A percentile compares a stretch with the other conserved stretches of the same genome.
Conservation (phyloP, 2,888 invertebrate genomes). For the Dynastes grantii region DNA sequence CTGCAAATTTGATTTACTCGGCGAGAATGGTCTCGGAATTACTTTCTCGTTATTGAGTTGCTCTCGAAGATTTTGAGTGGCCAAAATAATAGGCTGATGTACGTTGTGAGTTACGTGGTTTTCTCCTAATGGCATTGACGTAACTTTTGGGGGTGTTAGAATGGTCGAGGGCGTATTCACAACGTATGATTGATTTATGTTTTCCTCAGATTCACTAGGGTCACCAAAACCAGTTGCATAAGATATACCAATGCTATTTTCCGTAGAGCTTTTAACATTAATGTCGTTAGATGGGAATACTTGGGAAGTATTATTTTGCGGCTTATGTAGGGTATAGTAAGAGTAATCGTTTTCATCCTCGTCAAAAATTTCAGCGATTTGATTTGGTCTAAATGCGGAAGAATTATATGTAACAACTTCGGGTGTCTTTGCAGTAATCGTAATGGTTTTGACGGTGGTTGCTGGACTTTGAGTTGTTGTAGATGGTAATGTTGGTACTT, state of each 20-base stretch:
- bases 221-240: not conserved
- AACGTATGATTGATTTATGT: constrained; percentile 22
- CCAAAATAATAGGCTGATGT: constrained; percentile 65
- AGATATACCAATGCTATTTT: not conserved
- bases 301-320: constrained; percentile 21
- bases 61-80: constrained; percentile 68
- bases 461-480: constrained; percentile 55
- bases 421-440: constrained; percentile 46
- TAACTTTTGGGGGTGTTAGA: constrained; percentile 61
- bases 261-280: not conserved
- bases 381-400: constrained; percentile 51
- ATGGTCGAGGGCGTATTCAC: constrained; percentile 49
- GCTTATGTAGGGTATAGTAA: constrained; percentile 10
- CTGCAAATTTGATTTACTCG: constrained; percentile 63
- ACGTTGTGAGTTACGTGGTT: constrained; percentile 63
- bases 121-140: constrained; percentile 69
- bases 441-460: constrained; percentile 51
- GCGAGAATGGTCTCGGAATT: constrained; percentile 60
- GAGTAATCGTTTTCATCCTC: constrained; percentile 52
- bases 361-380: constrained; percentile 46
- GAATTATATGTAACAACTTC: constrained; percentile 34
- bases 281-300: not conserved
- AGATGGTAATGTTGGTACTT: constrained; percentile 53
- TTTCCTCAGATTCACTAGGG: not conserved
- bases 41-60: constrained; percentile 68